Base-by-base conservation (phyloP, 2,888 invertebrate species). In the Keiferia lycopersicella region DNA sequence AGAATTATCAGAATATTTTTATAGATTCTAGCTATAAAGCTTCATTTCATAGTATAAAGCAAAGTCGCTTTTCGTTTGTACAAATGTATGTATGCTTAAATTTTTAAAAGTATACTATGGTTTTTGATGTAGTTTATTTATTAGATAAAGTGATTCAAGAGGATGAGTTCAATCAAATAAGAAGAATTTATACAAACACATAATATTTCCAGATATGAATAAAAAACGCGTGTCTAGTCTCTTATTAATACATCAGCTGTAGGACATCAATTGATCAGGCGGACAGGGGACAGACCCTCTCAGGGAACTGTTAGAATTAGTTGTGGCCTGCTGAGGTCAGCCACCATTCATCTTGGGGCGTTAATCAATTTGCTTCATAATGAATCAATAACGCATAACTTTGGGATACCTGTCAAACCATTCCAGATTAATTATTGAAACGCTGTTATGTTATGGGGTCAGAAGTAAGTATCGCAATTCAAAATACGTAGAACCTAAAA, bases 211-310 rank as follows among this genome's bases (percentile, higher is more conserved):
- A n/a, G n/a, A n/a, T 26, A 26, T 26, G 26, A 26, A 26, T 26
- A 26, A 26, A 26, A 26, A 26, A 34, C 34, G 45, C 14, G 61
- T 18, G 61, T 61, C 50, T 34, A 61, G 61, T 34, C 22, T 56
- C 22, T 39, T 62, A 62, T 53, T 56, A 62, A 62, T 41, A 56
- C 39, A 41, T 45, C 45, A 62, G 39, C 14, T 56, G 26, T 22
- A 12, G 61, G 61, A 50, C 30, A 50, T 61, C 61, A 61, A 61
- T 61, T 61, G 26, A 61, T 61, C 61, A 61, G 26, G 16, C 16
- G 45, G 61, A 61, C 61, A 61, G 34, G 61, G 61, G 61, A 61
- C 61, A 26, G 61, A 61, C 45, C 30, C 51, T 53, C 26, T 14
- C 26, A 11, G 22, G 22, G 26, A 50, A 22, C 26, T 14, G 51